Evolutionary conservation across 2,888 invertebrate genomes (phyloP).

Genomic region (Standfussiana lucernea): DNA sequence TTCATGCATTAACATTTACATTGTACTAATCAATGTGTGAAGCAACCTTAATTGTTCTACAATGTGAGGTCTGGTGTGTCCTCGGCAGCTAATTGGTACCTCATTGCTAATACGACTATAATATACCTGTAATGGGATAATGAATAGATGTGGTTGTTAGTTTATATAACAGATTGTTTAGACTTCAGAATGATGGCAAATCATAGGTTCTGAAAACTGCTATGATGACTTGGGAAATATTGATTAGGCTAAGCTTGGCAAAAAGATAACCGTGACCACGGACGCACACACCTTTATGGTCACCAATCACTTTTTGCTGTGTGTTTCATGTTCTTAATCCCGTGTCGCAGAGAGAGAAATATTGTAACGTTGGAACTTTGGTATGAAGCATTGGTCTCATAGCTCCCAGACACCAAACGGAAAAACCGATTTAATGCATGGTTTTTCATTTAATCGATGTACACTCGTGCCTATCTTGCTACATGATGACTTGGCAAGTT

Average conservation of each 20-base stretch:
- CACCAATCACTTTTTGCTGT: background rate
- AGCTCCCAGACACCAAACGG: background rate
- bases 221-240: background rate
- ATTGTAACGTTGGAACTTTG: background rate
- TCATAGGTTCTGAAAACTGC: background rate
- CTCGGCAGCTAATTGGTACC: slow-evolving; percentile 44
- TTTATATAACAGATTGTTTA: slow-evolving; percentile 3
- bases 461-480: background rate
- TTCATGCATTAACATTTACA: slow-evolving; percentile 41
- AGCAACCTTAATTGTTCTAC: slow-evolving; percentile 38
- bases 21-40: slow-evolving; percentile 47
- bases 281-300: background rate
- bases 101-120: slow-evolving; percentile 33
- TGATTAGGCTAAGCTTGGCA: background rate
- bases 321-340: background rate
- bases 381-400: background rate
- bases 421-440: background rate
- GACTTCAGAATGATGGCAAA: slow-evolving; percentile 8
- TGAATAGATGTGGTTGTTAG: slow-evolving; percentile 29
- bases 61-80: slow-evolving; percentile 39
- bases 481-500: background rate
- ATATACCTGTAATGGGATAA: slow-evolving; percentile 32
- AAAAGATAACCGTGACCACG: background rate
- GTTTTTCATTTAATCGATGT: background rate
- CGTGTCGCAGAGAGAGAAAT: background rate